Evolutionary conservation across 30 jellyfish, hydroid and myxozoan species (phyloP), one percentile per base, ranked within the genome.

Genomic region (Turritopsis rubra): DNA sequence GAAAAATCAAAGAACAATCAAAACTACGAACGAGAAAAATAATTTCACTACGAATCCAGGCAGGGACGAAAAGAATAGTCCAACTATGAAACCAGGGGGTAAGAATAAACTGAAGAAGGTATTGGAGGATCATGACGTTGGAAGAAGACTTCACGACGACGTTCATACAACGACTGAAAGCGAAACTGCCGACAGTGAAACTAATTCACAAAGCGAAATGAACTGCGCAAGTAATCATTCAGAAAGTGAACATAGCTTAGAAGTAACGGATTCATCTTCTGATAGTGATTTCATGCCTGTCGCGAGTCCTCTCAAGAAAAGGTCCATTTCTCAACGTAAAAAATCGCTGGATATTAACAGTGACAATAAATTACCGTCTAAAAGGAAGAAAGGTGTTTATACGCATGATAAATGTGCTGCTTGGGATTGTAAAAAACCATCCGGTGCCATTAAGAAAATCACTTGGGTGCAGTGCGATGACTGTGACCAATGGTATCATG

Each of bases 381-480:
- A 23, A 68, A 68, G 17, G 77, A 68, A 27, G 30, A 68, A 68
- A 27, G 17, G 30, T n/a, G 30, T 27, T 0, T 68, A 68, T 22
- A 68, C 77, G 30, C 96, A 88, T 53, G 96, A 88, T 21, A 73
- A 53, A 18, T 88, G 96, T 73, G 96, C 96, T 1, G 82, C 92
- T 4, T 41, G 71, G 30, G 89, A 88, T 84, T 88, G 96, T 60
- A 81, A 72, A 16, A 88, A 81, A 54, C 96, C 96, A 1, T 80
- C 84, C 18, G 86, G 70, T 28, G 87, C 84, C 53, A 88, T 76
- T 22, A 88, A 83, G 76, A 26, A 74, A 23, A 74, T 74, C 13
- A 88, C 96, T 18, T 88, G 96, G 96, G 96, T 88, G 13, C 92
- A 83, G 71, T 88, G 96, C 41, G 96, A 88, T 20, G 96, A 88